Base-by-base conservation (phyloP, 2,888 invertebrate species). In the Spisula subtruncata region DNA sequence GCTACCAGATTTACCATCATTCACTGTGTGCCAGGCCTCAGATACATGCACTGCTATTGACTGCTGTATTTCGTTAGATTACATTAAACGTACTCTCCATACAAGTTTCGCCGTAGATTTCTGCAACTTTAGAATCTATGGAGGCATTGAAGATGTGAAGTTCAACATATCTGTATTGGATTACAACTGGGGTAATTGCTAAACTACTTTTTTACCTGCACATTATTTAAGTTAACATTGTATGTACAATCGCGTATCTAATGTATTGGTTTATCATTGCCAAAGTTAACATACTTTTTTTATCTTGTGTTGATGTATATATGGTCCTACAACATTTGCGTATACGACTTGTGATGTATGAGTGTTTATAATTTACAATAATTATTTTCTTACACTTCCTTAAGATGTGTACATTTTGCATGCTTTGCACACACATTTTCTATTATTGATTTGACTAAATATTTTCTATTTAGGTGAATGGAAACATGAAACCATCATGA, bases 51-150 rank as follows among this genome's bases (percentile, higher is more conserved):
- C 84, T 25, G 16, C 66, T 1, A 5, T 84, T 48, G 84, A 66
- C 35, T 84, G 84, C 46, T 84, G 84, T 48, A 48, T 84, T n/a
- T 16, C 25, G 18, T 25, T 84, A 14, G 46, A 51, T 16, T 84
- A 35, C 48, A 35, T 84, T 0, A 32, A 41, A 71, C 66, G 84
- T 41, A 66, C 66, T 5, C 25, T 84, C 6, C 46, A 84, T 25
- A 71, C 75, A n/a, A 32, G 71, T 2, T 84, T 84, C 46, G 48
- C 20, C n/a, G 35, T 84, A 18, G 84, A 84, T 25, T 84, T 84
- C 18, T 84, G 84, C 46, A 71, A 84, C 41, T 84, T 71, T 71
- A 56, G 16, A 56, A 66, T 84, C 8, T 25, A 71, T 46, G 84
- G 84, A 35, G 60, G 60, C 18, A 35, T 84, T 14, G 84, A 84